phyloP scores from a whole-genome alignment of 1,140 invertebrate genomes.

The Oncopodura yosiiana region DNA sequence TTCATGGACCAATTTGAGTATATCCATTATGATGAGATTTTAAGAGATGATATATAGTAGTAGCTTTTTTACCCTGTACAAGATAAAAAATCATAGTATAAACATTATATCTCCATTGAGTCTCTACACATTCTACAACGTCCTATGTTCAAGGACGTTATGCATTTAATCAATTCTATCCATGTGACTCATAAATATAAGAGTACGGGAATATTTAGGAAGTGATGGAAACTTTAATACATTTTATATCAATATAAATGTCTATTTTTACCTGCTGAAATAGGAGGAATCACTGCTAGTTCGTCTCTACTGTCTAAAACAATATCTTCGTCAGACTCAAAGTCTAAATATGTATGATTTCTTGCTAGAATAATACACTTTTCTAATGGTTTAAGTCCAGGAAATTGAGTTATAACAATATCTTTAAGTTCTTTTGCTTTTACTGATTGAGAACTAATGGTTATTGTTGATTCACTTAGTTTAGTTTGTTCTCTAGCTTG shows the following conservation, averaged over 20 bases:
- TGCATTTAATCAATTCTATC: background rate
- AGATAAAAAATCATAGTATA: background rate
- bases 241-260: too few relatives aligned
- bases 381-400: slow-evolving; percentile 53
- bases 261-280: slow-evolving; percentile 59
- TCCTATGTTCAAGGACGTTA: background rate
- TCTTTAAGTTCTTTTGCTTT: slow-evolving; percentile 47
- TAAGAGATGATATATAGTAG: background rate
- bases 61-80: background rate
- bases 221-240: background rate
- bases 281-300: slow-evolving; percentile 73
- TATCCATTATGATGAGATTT: slow-evolving; percentile 41
- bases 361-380: slow-evolving; percentile 63
- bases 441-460: slow-evolving; percentile 44
- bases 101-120: background rate
- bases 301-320: slow-evolving; percentile 56
- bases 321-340: slow-evolving; percentile 47
- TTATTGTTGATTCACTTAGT: slow-evolving; percentile 44
- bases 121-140: too few relatives aligned
- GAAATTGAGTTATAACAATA: slow-evolving; percentile 50
- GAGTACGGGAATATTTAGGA: too few relatives aligned
- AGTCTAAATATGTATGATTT: slow-evolving; percentile 60
- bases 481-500: slow-evolving; percentile 70
- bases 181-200: background rate
- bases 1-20: slow-evolving; percentile 55